These are phyloP conservation scores for Gobius niger DNA, from an alignment of 2,113 vertebrate genomes.

Conservation along the genomic window DNA sequence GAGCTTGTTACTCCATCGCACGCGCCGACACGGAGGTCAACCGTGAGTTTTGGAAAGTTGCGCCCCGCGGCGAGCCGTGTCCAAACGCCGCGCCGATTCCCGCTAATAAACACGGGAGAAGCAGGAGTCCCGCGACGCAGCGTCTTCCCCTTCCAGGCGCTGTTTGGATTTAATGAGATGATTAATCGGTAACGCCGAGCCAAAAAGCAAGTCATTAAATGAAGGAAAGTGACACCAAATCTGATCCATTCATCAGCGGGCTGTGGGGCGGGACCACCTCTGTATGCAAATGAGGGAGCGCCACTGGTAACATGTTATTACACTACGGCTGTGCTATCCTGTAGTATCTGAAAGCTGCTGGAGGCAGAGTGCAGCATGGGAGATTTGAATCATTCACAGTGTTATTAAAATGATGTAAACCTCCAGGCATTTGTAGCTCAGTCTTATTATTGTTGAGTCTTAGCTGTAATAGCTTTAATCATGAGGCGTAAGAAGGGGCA, in stretches of 20 bases:
- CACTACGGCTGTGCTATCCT: not conserved
- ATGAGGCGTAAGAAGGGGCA: no score
- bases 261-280: conserved; percentile 12
- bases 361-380: not conserved
- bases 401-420: not conserved
- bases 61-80: conserved; percentile 53
- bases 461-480: no score
- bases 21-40: conserved; percentile 56
- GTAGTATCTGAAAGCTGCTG: not conserved
- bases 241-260: conserved; percentile 36
- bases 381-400: not conserved
- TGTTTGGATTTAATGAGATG: conserved; percentile 30
- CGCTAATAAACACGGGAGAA: conserved; percentile 10
- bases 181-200: conserved; percentile 32
- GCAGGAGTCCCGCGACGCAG: not conserved
- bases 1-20: conserved; percentile 62
- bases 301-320: not conserved
- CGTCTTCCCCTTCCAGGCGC: not conserved
- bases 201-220: conserved; percentile 38
- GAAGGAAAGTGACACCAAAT: conserved; percentile 25
- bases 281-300: conserved; percentile 27
- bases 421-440: not conserved
- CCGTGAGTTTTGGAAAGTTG: conserved; percentile 46
- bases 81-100: conserved; percentile 18
- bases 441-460: not conserved